Conservation (phyloP, 2,888 invertebrate genomes). For the Sinodicranocentrus sp. region DNA sequence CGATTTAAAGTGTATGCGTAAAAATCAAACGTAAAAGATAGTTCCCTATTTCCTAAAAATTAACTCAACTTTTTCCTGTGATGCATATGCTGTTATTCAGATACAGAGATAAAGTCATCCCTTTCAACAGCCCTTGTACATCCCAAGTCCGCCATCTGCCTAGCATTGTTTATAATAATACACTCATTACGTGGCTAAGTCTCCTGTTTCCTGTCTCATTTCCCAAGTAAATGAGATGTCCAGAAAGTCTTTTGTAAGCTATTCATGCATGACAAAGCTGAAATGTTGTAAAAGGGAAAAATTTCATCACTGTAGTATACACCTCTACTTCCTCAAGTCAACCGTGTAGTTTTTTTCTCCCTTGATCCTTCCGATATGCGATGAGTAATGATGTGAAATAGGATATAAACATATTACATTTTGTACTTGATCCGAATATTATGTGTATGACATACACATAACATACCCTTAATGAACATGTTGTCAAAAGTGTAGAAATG, state of each 20-base stretch:
- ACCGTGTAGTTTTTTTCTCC: too few species aligned
- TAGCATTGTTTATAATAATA: slow-evolving; percentile 22
- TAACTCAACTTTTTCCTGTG: too few species aligned
- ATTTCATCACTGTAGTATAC: slow-evolving; percentile 38
- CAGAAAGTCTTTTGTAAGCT: slow-evolving; percentile 35
- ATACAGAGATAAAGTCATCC: slow-evolving; percentile 8
- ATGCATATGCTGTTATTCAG: too few species aligned
- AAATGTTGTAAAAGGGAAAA: slow-evolving; percentile 43
- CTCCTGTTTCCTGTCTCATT: slow-evolving; percentile 45
- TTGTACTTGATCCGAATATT: too few species aligned
- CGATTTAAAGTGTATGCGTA: too few species aligned
- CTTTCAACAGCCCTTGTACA: not conserved
- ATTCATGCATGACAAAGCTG: slow-evolving; percentile 48
- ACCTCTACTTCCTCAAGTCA: not conserved
- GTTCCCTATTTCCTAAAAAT: too few species aligned
- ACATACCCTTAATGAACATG: slow-evolving; percentile 41
- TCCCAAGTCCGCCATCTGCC: slow-evolving; percentile 20
- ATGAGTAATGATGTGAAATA: slow-evolving; percentile 1
- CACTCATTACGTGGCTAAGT: slow-evolving; percentile 35
- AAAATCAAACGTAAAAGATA: too few species aligned
- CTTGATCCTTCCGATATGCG: not conserved
- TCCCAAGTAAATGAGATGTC: slow-evolving; percentile 58
- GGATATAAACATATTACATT: not conserved
- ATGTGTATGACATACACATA: too few species aligned
- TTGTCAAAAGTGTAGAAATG: slow-evolving; percentile 4